phyloP scores from a whole-genome alignment of 2,888 invertebrate species.

The Caenorhabditis parvicauda region DNA sequence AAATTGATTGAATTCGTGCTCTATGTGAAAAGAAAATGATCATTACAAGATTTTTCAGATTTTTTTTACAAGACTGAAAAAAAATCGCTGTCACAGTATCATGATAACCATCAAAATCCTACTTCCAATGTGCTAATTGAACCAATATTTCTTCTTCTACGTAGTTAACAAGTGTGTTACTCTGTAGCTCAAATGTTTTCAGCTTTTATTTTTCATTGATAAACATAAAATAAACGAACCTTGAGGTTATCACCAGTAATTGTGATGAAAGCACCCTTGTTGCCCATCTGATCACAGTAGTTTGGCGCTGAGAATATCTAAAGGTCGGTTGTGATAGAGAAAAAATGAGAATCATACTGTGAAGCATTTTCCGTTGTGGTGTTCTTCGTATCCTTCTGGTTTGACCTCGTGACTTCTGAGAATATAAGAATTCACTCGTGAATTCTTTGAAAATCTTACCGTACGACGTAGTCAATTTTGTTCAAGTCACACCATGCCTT shows the following conservation, averaged over 20 bases:
- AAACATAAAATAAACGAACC: constrained; percentile 8
- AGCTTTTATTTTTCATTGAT: no score
- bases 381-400: constrained; percentile 89
- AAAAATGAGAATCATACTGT: constrained; percentile 69
- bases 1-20: no score
- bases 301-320: constrained; percentile 93
- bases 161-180: no score
- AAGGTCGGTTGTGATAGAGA: background rate
- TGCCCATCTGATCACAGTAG: constrained; percentile 91
- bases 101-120: no score
- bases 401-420: constrained; percentile 93
- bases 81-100: no score
- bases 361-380: constrained; percentile 91
- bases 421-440: background rate
- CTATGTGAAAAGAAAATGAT: no score
- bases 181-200: no score
- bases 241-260: constrained; percentile 73
- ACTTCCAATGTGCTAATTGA: no score
- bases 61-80: no score
- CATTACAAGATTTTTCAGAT: no score
- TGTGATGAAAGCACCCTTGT: constrained; percentile 94
- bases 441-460: constrained; percentile 25
- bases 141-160: no score
- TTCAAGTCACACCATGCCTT: constrained; percentile 79
- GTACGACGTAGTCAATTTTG: constrained; percentile 85